Percentiles rank a stretch among this genome's conserved stretches.
phyloP scores from a whole-genome alignment of 2,888 invertebrate species.

The Drosophila kambysellisi region DNA sequence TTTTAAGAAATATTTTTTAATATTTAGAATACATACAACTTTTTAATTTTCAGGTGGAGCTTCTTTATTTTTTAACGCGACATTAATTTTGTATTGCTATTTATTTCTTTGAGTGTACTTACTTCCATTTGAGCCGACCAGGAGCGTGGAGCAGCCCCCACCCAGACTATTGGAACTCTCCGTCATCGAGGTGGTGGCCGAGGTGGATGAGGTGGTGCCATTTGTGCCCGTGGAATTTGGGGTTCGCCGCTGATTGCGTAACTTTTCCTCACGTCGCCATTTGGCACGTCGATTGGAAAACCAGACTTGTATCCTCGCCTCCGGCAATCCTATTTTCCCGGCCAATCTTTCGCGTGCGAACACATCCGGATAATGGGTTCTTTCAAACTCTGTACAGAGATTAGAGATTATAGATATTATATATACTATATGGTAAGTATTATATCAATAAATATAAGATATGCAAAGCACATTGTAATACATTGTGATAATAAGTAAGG shows the following conservation, averaged over 20 bases:
- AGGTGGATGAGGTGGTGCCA: constrained; percentile 59
- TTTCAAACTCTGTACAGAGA: constrained; percentile 91
- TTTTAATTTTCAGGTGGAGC: neutral
- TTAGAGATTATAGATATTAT: neutral
- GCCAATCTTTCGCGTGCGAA: constrained; percentile 96
- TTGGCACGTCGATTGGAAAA: constrained; percentile 98
- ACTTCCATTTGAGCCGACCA: constrained; percentile 37
- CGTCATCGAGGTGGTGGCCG: constrained; percentile 58
- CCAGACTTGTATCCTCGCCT: constrained; percentile 95
- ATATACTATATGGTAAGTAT: neutral
- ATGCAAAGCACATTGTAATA: neutral
- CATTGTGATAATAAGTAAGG: too few species aligned
- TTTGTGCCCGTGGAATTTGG: constrained; percentile 82
- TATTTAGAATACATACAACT: neutral
- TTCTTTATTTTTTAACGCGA: too few species aligned
- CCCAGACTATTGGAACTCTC: constrained; percentile 75
- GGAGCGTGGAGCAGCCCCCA: constrained; percentile 53
- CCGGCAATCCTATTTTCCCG: constrained; percentile 95
- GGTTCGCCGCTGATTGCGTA: constrained; percentile 93
- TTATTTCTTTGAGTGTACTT: constrained; percentile 17
- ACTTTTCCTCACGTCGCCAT: constrained; percentile 99
- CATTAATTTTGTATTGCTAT: neutral
- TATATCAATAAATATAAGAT: neutral
- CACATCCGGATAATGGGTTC: constrained; percentile 98
- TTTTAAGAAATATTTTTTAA: neutral